Conservation (phyloP, 2,888 invertebrate species). For the Abrostola tripartita region DNA sequence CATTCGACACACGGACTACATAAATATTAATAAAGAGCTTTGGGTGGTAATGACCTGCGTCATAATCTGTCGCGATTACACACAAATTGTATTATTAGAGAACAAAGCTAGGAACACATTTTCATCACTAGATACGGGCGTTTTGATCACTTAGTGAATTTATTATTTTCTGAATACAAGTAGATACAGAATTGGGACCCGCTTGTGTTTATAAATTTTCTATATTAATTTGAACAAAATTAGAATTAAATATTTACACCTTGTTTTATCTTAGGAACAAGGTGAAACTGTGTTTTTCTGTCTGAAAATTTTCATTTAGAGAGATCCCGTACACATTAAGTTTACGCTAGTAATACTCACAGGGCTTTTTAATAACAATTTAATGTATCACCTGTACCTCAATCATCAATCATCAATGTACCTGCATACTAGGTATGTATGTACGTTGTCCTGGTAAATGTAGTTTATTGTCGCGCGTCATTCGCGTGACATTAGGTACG, state of each 20-base stretch:
- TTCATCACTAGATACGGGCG: not conserved
- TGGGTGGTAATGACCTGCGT: constrained; percentile 27
- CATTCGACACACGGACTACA: constrained; percentile 24
- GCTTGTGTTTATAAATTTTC: no score
- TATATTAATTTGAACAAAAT: not conserved
- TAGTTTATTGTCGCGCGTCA: not conserved
- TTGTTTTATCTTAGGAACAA: no score
- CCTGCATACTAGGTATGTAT: no score
- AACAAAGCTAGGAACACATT: constrained; percentile 27
- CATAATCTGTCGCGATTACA: constrained; percentile 32
- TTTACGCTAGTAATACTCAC: no score
- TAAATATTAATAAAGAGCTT: constrained; percentile 31
- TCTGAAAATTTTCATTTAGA: no score
- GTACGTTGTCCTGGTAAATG: not conserved
- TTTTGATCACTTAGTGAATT: not conserved
- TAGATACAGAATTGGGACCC: not conserved
- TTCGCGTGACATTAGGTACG: not conserved
- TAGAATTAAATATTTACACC: not conserved
- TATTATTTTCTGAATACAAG: not conserved
- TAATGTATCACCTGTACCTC: no score
- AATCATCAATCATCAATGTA: no score
- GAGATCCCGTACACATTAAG: no score
- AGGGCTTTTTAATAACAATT: no score
- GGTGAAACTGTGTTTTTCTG: no score
- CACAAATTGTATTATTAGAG: constrained; percentile 33